Evolutionary conservation across 2,113 vertebrate species (phyloP).

Genomic region (Neogobius melanostomus): DNA sequence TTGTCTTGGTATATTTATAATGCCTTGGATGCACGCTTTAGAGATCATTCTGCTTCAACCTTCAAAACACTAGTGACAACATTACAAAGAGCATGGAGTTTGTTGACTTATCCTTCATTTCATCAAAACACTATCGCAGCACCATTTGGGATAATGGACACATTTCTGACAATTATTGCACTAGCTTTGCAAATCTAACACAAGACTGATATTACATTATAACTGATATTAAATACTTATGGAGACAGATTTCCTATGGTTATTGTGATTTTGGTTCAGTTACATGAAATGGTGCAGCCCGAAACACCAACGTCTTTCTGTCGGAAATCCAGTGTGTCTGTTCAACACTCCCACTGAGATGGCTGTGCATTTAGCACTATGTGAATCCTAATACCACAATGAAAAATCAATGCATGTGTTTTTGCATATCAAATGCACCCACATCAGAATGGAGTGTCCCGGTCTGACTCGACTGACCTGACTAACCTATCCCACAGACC

Average conservation of each 20-base stretch:
- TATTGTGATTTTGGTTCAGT: too few species aligned
- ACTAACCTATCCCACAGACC: constrained; percentile 47
- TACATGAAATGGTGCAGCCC: too few species aligned
- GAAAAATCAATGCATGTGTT: constrained; percentile 55
- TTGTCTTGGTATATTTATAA: constrained; percentile 62
- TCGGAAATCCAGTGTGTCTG: constrained; percentile 45
- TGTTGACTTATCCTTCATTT: too few species aligned
- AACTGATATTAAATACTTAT: too few species aligned
- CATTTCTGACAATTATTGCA: too few species aligned
- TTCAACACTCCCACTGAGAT: constrained; percentile 29
- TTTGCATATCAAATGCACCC: constrained; percentile 57
- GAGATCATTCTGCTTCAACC: constrained; percentile 48
- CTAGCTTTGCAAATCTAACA: too few species aligned
- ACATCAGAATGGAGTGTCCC: constrained; percentile 23
- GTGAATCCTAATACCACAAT: constrained; percentile 50
- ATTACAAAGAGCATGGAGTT: not conserved
- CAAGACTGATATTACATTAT: too few species aligned
- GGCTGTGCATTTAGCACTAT: constrained; percentile 23
- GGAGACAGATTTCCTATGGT: too few species aligned
- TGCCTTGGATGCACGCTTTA: constrained; percentile 48
- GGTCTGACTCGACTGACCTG: constrained; percentile 33
- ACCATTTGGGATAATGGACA: too few species aligned
- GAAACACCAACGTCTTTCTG: constrained; percentile 21
- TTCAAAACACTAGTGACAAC: constrained; percentile 22
- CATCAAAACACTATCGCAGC: too few species aligned